Evolutionary conservation across 64 coral and sea anemone species (phyloP).

Genomic region (Platygyra sinensis): DNA sequence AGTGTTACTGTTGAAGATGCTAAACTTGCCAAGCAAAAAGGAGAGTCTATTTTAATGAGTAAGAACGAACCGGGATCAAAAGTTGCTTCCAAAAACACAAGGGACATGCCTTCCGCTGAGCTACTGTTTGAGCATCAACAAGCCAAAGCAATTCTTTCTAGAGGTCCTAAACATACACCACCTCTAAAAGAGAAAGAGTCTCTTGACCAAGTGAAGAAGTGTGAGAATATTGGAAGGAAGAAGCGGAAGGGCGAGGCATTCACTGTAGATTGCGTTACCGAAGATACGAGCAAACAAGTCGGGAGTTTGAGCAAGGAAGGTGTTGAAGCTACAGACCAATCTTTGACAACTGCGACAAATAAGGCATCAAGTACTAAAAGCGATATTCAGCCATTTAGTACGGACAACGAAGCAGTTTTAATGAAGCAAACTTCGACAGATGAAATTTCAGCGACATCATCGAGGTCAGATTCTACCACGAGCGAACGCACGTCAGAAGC

Average conservation of each 20-base stretch:
- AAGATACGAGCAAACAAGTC: neutral
- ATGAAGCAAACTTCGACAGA: neutral
- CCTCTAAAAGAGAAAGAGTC: neutral
- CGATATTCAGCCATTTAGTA: neutral
- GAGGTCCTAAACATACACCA: constrained; percentile 29
- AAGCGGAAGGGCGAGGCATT: constrained; percentile 19
- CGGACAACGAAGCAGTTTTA: neutral
- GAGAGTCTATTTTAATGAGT: neutral
- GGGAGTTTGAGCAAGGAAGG: neutral
- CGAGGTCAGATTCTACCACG: neutral
- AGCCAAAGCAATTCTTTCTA: neutral
- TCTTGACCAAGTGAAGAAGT: neutral
- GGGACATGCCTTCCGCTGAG: neutral
- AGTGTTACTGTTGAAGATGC: neutral
- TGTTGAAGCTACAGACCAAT: neutral
- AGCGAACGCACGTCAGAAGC: neutral
- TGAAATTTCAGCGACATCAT: neutral
- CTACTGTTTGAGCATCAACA: constrained; percentile 8
- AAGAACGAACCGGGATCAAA: constrained; percentile 24
- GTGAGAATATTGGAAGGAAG: constrained; percentile 1
- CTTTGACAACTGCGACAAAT: neutral
- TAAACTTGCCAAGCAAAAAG: constrained; percentile 14
- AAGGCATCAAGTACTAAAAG: neutral
- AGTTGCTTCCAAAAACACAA: constrained; percentile 19
- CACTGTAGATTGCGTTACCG: neutral